A percentile compares a stretch with the other conserved stretches of the same genome.
Conservation (phyloP, 2,888 invertebrate genomes). For the Lymantria monacha region DNA sequence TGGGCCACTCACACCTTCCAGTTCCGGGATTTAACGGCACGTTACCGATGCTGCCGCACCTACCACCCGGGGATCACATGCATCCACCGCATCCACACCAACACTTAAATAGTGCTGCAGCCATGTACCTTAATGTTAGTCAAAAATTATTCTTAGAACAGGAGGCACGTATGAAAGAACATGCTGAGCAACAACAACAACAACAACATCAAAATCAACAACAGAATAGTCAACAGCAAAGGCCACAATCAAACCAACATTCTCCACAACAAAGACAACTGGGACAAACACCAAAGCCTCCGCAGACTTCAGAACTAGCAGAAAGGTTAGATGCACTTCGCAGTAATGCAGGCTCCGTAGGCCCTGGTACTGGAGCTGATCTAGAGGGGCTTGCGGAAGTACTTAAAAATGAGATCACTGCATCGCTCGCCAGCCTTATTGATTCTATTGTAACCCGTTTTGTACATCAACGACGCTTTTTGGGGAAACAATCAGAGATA, state of each 20-base stretch:
- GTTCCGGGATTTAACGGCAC: conserved; percentile 82
- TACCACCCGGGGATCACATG: conserved; percentile 78
- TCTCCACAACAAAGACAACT: conserved; percentile 79
- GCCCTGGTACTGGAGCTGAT: conserved; percentile 88
- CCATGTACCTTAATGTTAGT: conserved; percentile 89
- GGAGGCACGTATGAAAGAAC: conserved; percentile 88
- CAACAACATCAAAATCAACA: conserved; percentile 67
- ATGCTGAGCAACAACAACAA: conserved; percentile 73
- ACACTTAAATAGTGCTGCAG: conserved; percentile 84
- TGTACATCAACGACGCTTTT: conserved; percentile 89
- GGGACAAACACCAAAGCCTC: conserved; percentile 71
- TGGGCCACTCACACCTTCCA: conserved; percentile 80
- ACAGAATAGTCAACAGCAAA: conserved; percentile 80
- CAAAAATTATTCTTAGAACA: conserved; percentile 90
- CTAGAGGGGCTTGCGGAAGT: conserved; percentile 95
- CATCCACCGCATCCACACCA: conserved; percentile 81
- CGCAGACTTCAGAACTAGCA: conserved; percentile 86
- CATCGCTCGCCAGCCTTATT: conserved; percentile 91
- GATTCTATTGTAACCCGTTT: conserved; percentile 94
- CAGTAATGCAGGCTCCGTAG: conserved; percentile 85
- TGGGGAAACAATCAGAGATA: conserved; percentile 90
- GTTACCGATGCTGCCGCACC: conserved; percentile 81
- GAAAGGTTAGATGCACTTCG: conserved; percentile 90
- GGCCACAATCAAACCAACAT: conserved; percentile 82
- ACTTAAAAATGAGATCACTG: conserved; percentile 94